Conservation (phyloP, 2,113 vertebrate genomes). For the Upupa epops region DNA sequence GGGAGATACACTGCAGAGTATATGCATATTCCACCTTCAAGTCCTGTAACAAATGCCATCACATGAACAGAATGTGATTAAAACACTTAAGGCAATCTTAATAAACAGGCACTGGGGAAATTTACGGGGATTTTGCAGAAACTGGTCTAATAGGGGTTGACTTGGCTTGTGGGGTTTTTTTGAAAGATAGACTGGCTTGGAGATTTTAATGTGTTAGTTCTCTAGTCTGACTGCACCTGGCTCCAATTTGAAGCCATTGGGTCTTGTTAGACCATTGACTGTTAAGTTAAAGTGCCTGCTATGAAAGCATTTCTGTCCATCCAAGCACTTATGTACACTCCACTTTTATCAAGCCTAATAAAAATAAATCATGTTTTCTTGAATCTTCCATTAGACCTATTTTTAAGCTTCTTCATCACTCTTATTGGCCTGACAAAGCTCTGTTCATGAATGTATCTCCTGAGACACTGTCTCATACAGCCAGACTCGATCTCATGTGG, state of each 20-base stretch:
- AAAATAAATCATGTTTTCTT: background rate
- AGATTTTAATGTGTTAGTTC: background rate
- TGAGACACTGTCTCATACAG: background rate
- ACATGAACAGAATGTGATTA: background rate
- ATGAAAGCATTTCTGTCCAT: background rate
- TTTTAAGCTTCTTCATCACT: background rate
- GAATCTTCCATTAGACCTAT: background rate
- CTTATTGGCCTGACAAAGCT: background rate
- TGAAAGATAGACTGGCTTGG: background rate
- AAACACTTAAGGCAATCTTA: background rate
- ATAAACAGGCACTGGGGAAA: background rate
- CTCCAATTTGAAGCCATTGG: background rate
- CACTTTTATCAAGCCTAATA: background rate
- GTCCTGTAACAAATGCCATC: background rate
- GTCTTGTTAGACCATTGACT: background rate
- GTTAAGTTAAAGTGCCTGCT: background rate
- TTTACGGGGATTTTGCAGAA: background rate
- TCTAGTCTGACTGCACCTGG: background rate
- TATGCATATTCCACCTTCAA: background rate
- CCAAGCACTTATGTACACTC: background rate
- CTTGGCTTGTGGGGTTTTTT: background rate
- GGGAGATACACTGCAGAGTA: background rate
- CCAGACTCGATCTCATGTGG: rapidly evolving
- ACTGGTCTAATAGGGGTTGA: background rate
- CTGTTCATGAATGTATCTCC: background rate